Conservation (phyloP, 2,797 vertebrate species). For the Oreonectes daqikongensis region DNA sequence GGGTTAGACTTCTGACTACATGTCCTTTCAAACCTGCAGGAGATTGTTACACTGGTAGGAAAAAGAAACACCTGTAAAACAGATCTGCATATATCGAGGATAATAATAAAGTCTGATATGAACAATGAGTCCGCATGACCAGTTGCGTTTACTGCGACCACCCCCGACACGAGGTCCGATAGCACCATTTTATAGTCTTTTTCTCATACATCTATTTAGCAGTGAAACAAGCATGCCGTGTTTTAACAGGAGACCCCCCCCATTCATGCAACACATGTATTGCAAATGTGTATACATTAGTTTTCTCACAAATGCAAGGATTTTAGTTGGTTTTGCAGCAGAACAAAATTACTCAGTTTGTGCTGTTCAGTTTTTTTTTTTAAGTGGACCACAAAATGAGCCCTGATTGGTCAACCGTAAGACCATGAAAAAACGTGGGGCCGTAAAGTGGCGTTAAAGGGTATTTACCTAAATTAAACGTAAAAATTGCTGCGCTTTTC, state of each 20-base stretch:
- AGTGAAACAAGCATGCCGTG: slow-evolving; percentile 85
- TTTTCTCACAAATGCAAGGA: slow-evolving; percentile 74
- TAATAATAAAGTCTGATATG: slow-evolving; percentile 93
- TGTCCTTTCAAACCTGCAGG: slow-evolving; percentile 98
- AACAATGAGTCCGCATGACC: slow-evolving; percentile 99
- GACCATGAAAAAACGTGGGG: not conserved
- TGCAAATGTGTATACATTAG: slow-evolving; percentile 77
- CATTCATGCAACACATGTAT: slow-evolving; percentile 79
- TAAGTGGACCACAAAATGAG: slow-evolving; percentile 67
- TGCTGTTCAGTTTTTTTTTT: slow-evolving; percentile 80
- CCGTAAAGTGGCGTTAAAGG: not conserved
- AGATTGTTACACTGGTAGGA: slow-evolving; percentile 92
- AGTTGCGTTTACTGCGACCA: slow-evolving; percentile 92
- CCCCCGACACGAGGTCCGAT: slow-evolving; percentile 91
- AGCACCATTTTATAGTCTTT: slow-evolving; percentile 95
- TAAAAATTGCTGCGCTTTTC: not conserved
- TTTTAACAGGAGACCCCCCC: slow-evolving; percentile 82
- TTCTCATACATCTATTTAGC: slow-evolving; percentile 85
- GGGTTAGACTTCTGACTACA: slow-evolving; percentile 81
- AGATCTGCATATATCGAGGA: slow-evolving; percentile 99
- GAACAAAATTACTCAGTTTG: slow-evolving; percentile 83
- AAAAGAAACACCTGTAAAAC: slow-evolving; percentile 94
- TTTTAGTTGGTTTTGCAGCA: slow-evolving; percentile 90
- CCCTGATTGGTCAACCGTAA: slow-evolving; percentile 43
- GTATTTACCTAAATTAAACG: not conserved